Evolutionary conservation across 2,888 invertebrate genomes (phyloP).

Genomic region (Stenichneumon culpator): DNA sequence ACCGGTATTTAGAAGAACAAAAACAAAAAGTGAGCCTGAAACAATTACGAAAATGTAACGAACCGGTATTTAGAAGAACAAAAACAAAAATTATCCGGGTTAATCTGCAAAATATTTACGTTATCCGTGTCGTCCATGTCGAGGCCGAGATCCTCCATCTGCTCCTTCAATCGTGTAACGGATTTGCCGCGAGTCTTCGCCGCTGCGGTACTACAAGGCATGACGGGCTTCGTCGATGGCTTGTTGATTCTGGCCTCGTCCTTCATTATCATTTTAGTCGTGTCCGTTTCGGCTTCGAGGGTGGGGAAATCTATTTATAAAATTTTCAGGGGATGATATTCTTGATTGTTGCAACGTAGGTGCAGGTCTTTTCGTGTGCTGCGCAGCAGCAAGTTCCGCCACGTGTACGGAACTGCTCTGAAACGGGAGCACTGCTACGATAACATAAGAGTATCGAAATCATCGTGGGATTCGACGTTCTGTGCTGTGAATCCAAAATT

Average conservation of each 20-base stretch:
- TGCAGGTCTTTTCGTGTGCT: conserved; percentile 95
- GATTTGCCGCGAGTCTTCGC: conserved; percentile 91
- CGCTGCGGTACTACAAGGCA: conserved; percentile 93
- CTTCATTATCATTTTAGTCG: conserved; percentile 88
- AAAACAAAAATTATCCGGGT: conserved; percentile 29
- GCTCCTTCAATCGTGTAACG: conserved; percentile 89
- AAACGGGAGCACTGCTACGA: conserved; percentile 99
- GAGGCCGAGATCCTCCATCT: conserved; percentile 96
- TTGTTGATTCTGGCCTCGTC: conserved; percentile 94
- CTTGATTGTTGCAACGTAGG: conserved; percentile 53
- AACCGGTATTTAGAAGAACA: not conserved
- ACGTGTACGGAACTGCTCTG: conserved; percentile 96
- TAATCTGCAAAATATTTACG: conserved; percentile 76
- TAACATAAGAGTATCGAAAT: conserved; percentile 98
- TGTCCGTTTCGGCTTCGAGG: conserved; percentile 74
- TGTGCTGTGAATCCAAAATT: conserved; percentile 99
- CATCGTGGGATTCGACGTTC: conserved; percentile 99
- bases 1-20: not conserved
- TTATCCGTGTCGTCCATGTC: conserved; percentile 92
- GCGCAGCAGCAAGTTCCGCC: conserved; percentile 98
- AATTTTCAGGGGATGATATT: conserved; percentile 80
- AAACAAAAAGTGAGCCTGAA: conserved; percentile 92
- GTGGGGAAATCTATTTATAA: conserved; percentile 83
- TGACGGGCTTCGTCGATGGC: conserved; percentile 92
- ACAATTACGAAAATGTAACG: conserved; percentile 45